Evolutionary conservation across 2,888 invertebrate species (phyloP).

Genomic region (Agrotis ipsilon): DNA sequence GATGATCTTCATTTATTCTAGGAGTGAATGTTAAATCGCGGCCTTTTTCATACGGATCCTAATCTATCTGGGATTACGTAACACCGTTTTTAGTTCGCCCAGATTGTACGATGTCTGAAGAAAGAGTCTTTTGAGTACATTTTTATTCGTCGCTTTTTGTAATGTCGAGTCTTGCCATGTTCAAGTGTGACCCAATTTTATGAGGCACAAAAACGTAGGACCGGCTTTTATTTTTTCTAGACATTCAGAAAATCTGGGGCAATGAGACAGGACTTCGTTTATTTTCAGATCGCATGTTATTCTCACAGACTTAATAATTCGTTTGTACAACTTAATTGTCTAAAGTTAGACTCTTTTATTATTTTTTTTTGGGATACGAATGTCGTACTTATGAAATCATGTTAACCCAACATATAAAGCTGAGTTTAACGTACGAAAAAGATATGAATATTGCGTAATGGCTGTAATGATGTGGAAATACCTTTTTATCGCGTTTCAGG

Average conservation of each 20-base stretch:
- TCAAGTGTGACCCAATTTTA: constrained; percentile 39
- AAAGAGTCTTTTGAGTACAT: constrained; percentile 12
- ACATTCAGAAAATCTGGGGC: constrained; percentile 27
- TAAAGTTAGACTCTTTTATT: background rate
- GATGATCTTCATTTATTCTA: background rate
- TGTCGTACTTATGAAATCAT: background rate
- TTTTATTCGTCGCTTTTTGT: constrained; percentile 31
- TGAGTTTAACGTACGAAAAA: background rate
- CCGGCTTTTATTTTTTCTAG: constrained; percentile 18
- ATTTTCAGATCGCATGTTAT: constrained; percentile 5
- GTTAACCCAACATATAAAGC: too few species aligned
- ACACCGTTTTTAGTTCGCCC: constrained; percentile 8
- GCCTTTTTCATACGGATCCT: background rate
- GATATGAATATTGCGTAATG: background rate
- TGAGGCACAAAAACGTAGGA: constrained; percentile 22
- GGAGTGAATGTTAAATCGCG: background rate
- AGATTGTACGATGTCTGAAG: constrained; percentile 31
- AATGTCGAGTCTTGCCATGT: constrained; percentile 16
- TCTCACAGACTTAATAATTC: background rate
- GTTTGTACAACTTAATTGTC: background rate
- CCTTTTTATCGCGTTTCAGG: too few species aligned
- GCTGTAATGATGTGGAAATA: background rate
- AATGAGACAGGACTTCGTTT: constrained; percentile 1
- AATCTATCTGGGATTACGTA: constrained; percentile 18
- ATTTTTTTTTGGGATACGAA: background rate